Conservation (phyloP, 2,113 vertebrate genomes). For the Furnarius figulus region DNA sequence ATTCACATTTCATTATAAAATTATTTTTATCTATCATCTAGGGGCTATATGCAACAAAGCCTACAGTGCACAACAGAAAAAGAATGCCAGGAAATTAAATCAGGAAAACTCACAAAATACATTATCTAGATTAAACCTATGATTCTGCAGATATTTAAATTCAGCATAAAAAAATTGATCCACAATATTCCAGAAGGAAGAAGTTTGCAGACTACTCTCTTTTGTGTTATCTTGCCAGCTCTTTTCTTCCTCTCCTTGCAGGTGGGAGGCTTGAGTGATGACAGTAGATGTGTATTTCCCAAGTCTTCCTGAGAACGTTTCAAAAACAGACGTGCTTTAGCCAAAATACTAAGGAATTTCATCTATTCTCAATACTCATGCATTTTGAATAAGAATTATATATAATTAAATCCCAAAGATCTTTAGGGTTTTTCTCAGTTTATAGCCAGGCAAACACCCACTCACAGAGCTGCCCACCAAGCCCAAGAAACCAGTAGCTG, state of each 20-base stretch:
- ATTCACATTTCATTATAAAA: constrained; percentile 48
- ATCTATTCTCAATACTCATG: not conserved
- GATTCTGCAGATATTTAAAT: constrained; percentile 58
- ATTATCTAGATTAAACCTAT: constrained; percentile 24
- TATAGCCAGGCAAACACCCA: not conserved
- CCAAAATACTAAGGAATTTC: not conserved
- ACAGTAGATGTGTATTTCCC: not conserved
- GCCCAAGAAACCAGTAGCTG: not conserved
- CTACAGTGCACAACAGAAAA: not conserved
- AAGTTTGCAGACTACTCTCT: not conserved
- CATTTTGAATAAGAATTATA: not conserved
- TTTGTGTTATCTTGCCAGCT: not conserved
- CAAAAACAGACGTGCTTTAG: not conserved
- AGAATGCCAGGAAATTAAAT: constrained; percentile 37
- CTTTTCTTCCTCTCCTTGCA: not conserved
- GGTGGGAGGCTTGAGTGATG: not conserved
- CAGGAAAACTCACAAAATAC: constrained; percentile 6
- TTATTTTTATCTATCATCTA: constrained; percentile 37
- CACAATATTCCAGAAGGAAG: not conserved
- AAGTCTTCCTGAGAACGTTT: not conserved
- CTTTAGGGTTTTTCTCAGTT: not conserved
- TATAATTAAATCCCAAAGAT: not conserved
- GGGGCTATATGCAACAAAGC: not conserved
- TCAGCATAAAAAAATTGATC: not conserved
- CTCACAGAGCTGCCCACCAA: not conserved